Conservation (phyloP, 2,113 vertebrate genomes). For the Glareola pratincola region DNA sequence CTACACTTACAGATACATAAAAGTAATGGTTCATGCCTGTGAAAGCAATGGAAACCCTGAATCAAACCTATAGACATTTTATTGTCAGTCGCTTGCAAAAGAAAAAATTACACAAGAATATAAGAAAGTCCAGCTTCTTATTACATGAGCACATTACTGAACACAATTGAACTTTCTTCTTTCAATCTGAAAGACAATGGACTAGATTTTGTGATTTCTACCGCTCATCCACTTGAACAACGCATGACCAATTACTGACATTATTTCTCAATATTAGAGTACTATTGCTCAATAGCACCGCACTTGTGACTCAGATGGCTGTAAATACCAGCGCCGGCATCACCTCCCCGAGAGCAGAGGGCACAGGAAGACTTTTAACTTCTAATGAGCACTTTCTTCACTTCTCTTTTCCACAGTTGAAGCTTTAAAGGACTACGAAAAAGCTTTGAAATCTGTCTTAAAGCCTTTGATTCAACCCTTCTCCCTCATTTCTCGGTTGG, state of each 20-base stretch:
- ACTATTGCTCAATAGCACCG: not conserved
- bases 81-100: not conserved
- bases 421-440: not conserved
- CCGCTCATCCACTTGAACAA: not conserved
- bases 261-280: not conserved
- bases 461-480: not conserved
- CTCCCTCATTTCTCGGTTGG: not conserved
- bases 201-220: not conserved
- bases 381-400: conserved; percentile 12
- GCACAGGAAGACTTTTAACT: not conserved
- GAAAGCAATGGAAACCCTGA: not conserved
- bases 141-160: not conserved
- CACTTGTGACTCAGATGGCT: not conserved
- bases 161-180: not conserved
- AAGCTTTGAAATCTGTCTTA: conserved; percentile 14
- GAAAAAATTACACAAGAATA: not conserved
- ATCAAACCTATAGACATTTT: not conserved
- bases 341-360: not conserved
- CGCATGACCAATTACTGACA: not conserved
- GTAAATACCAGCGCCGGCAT: not conserved
- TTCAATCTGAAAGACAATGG: not conserved
- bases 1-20: not conserved
- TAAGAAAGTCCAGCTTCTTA: not conserved
- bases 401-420: not conserved
- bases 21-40: not conserved